Base-by-base conservation (phyloP, 2,797 vertebrate species). In the Bovichtus diacanthus region DNA sequence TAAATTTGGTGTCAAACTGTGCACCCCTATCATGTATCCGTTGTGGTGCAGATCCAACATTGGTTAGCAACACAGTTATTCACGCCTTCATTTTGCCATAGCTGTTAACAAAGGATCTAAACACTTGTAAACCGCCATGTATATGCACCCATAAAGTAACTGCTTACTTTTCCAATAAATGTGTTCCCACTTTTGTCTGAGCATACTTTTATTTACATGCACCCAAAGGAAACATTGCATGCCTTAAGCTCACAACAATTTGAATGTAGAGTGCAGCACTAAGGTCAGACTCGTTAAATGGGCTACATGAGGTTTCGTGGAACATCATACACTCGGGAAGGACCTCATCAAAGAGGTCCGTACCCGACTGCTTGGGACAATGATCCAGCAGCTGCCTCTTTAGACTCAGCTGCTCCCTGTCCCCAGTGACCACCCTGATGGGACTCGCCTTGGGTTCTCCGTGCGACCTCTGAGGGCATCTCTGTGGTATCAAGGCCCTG, bases 311-410 rank as follows among this genome's bases (percentile, higher is more conserved):
- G 62, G 66, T 71, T 79, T 85, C 51, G 51, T 73, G 46, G 55
- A 82, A 79, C 62, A 54, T 75, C 38, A 34, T 25, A 55, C 36
- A 55, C 50, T 12, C 49, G 56, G 61, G 15, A 62, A 31, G 21
- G 47, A 71, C 59, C 43, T 73, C 70, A 76, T 85, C 71, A 80
- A 74, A 80, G 78, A 80, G 50, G n/a, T 18, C 54, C 71, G 56
- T 34, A 16, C 70, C 62, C n/a, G 8, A 55, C 71, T 69, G 53
- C 50, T 68, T 79, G 43, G 69, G 74, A 83, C 68, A 76, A 76
- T 68, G 63, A 67, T 79, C 70, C 69, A 80, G 58, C 90, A 90
- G 90, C 88, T 90, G 83, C 53, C 79, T 66, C n/a, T 84, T 74
- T 67, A 75, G 47, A 70, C 65, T 62, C 84, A 85, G 74, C 85